Percentiles rank a stretch among this genome's conserved stretches.
phyloP scores from a whole-genome alignment of 2,113 vertebrate species.

The Amazona vittata region DNA sequence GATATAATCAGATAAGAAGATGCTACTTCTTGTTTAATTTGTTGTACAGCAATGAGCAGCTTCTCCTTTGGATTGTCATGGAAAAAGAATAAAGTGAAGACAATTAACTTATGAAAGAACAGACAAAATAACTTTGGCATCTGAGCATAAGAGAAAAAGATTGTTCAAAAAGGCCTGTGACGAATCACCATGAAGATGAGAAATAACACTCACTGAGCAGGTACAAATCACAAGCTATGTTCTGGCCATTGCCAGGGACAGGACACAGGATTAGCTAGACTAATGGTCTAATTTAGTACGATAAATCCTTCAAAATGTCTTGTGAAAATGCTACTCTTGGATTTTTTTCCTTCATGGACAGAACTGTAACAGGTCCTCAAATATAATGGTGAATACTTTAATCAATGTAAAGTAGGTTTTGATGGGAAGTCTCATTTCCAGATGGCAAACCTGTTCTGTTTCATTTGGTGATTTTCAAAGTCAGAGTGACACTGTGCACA shows the following conservation, averaged over 20 bases:
- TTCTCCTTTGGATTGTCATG: constrained; percentile 27
- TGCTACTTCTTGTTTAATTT: constrained; percentile 48
- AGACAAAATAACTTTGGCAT: background rate
- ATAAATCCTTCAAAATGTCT: background rate
- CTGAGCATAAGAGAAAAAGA: background rate
- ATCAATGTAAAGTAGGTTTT: constrained; percentile 11
- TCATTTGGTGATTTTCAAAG: constrained; percentile 18
- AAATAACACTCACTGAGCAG: background rate
- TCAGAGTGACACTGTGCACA: background rate
- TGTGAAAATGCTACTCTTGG: background rate
- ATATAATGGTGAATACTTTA: background rate
- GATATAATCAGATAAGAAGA: constrained; percentile 43
- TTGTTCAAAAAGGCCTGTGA: background rate
- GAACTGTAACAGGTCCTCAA: background rate
- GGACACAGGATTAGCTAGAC: background rate
- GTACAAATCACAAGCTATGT: background rate
- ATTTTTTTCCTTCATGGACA: background rate
- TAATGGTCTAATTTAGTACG: background rate
- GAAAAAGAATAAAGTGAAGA: background rate
- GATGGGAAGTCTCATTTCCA: constrained; percentile 29
- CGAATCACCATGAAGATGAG: background rate
- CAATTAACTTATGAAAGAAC: background rate
- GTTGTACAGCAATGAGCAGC: constrained; percentile 9
- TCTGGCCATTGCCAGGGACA: background rate
- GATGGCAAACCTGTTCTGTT: background rate